phyloP scores from a whole-genome alignment of 2,113 vertebrate genomes.

The Pseudonaja textilis region DNA sequence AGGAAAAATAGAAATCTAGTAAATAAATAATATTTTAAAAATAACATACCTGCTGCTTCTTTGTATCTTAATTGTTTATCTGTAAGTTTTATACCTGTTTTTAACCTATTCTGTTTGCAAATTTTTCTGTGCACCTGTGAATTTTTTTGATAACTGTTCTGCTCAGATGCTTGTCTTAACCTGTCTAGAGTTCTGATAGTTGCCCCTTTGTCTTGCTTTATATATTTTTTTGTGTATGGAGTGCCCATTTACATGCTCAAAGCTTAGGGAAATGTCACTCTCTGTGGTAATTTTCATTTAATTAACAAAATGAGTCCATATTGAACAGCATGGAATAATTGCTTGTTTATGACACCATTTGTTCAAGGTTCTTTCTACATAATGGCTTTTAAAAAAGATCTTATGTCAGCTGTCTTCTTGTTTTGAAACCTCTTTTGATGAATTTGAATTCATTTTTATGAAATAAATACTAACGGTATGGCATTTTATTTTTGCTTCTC shows the following conservation, averaged over 20 bases:
- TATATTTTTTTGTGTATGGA: background rate
- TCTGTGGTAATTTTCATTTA: background rate
- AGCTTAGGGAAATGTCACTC: background rate
- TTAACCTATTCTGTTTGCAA: background rate
- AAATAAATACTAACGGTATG: background rate
- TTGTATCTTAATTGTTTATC: conserved; percentile 10
- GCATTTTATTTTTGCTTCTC: background rate
- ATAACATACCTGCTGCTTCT: background rate
- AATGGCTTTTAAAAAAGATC: background rate
- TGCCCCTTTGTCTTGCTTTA: conserved; percentile 11
- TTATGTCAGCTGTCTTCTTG: fast-evolving
- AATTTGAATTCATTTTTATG: background rate
- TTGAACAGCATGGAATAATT: conserved; percentile 7
- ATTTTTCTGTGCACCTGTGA: background rate
- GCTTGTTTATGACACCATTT: background rate
- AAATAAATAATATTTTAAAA: conserved; percentile 8
- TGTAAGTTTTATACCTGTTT: conserved; percentile 20
- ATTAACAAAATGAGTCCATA: background rate
- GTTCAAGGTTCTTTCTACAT: background rate
- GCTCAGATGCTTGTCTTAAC: background rate
- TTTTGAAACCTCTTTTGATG: background rate
- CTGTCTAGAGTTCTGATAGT: background rate
- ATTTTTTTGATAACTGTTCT: background rate
- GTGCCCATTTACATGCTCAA: background rate
- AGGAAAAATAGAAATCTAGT: background rate